Evolutionary conservation across 2,888 invertebrate species (phyloP).

Genomic region (Mesodorylaimus sp.): DNA sequence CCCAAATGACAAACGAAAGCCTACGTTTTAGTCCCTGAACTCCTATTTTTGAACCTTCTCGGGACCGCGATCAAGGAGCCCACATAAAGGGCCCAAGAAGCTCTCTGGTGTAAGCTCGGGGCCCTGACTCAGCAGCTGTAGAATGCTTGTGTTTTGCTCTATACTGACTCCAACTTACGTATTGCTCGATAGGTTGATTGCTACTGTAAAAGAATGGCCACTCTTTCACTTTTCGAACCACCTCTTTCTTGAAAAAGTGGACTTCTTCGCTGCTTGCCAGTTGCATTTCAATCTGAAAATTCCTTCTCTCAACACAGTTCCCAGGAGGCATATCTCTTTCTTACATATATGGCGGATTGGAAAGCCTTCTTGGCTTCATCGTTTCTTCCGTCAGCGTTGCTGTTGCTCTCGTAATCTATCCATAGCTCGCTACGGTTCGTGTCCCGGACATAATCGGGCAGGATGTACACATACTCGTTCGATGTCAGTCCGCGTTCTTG

Average conservation of each 20-base stretch:
- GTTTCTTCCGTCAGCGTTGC: slow-evolving; percentile 2
- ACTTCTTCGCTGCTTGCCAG: slow-evolving; percentile 7
- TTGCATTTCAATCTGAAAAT: slow-evolving; percentile 7
- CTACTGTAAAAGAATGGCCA: slow-evolving; percentile 6
- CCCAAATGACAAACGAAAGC: too few species aligned
- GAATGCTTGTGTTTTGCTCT: too few species aligned
- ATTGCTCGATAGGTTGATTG: not conserved
- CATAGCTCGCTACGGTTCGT: slow-evolving; percentile 2
- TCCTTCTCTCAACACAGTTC: not conserved
- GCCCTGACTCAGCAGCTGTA: too few species aligned
- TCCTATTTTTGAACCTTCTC: too few species aligned
- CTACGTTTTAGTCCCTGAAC: too few species aligned
- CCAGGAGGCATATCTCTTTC: not conserved
- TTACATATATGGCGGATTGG: slow-evolving; percentile 1
- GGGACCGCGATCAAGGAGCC: too few species aligned
- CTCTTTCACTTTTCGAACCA: slow-evolving; percentile 4
- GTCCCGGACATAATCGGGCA: slow-evolving; percentile 10
- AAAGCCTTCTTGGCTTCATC: slow-evolving; percentile 8
- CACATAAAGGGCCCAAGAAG: too few species aligned
- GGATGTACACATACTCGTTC: slow-evolving; percentile 7
- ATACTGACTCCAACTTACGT: slow-evolving; percentile 1
- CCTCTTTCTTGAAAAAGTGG: slow-evolving; percentile 10
- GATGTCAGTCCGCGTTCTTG: slow-evolving; percentile 2
- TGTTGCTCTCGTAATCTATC: not conserved
- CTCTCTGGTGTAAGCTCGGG: too few species aligned